Percentiles rank a stretch among this genome's conserved stretches.
These are phyloP conservation scores for Clusia tigrina DNA, from an alignment of 2,888 invertebrate genomes.

Conservation along the genomic window DNA sequence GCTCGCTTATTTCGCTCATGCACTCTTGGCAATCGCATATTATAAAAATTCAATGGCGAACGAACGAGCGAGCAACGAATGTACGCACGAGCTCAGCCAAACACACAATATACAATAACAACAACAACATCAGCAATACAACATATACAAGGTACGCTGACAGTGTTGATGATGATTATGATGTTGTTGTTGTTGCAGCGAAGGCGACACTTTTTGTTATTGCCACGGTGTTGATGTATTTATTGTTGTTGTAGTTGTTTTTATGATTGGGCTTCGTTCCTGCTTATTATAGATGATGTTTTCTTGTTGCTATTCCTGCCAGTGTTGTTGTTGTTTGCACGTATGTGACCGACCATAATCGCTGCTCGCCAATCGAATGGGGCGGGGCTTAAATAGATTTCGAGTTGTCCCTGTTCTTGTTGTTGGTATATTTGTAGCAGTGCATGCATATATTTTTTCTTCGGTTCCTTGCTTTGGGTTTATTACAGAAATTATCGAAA, in stretches of 20 bases:
- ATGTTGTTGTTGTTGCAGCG: conserved; percentile 28
- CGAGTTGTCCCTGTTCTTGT: conserved; percentile 34
- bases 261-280: too few relatives aligned
- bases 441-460: conserved; percentile 10
- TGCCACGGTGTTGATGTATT: not conserved
- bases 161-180: conserved; percentile 39
- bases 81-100: conserved; percentile 15
- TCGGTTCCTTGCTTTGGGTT: conserved; percentile 36
- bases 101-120: conserved; percentile 14
- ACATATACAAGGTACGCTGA: conserved; percentile 36
- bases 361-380: conserved; percentile 60
- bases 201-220: conserved; percentile 12
- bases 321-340: conserved; percentile 25
- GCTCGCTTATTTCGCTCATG: too few relatives aligned
- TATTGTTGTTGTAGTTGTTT: conserved; percentile 30
- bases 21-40: not conserved
- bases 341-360: conserved; percentile 33
- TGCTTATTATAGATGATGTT: too few relatives aligned
- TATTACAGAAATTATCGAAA: conserved; percentile 55
- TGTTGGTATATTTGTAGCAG: conserved; percentile 28
- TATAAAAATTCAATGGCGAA: conserved; percentile 1
- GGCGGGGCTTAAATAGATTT: conserved; percentile 58
- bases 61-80: conserved; percentile 19
- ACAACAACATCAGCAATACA: conserved; percentile 31
- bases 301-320: not conserved